Conservation (phyloP, 2,888 invertebrate species). For the Isotomurus palustris region DNA sequence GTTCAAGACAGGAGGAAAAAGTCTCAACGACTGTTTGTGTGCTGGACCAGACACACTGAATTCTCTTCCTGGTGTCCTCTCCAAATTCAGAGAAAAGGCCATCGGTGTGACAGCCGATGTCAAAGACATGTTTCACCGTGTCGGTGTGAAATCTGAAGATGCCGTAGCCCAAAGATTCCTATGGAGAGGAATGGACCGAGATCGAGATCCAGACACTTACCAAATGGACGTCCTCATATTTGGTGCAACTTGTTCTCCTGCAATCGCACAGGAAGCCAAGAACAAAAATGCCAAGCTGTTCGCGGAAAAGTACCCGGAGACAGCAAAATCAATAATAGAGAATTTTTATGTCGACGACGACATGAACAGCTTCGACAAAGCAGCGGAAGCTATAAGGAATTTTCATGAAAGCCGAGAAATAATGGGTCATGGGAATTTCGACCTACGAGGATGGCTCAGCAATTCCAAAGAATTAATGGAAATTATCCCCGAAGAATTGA, state of each 20-base stretch:
- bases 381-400: neutral
- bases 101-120: conserved; percentile 1
- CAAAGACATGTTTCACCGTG: conserved; percentile 5
- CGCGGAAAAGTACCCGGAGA: neutral
- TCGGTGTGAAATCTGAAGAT: neutral
- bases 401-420: neutral
- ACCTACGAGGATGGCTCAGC: neutral
- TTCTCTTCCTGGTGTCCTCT: too few relatives aligned
- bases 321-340: neutral
- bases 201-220: neutral
- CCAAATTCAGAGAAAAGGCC: neutral
- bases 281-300: conserved; percentile 2
- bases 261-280: neutral
- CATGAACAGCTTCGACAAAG: neutral
- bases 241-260: neutral
- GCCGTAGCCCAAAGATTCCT: neutral
- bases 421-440: neutral
- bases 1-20: too few relatives aligned
- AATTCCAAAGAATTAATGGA: neutral
- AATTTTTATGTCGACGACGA: conserved; percentile 11
- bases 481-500: neutral
- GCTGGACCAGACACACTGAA: too few relatives aligned
- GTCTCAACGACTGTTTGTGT: too few relatives aligned
- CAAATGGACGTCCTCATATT: too few relatives aligned
- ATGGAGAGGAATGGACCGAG: neutral